These are phyloP conservation scores for Tethya wilhelma DNA, from an alignment of 37 sponge, comb jelly and placozoan species.

Conservation along the genomic window DNA sequence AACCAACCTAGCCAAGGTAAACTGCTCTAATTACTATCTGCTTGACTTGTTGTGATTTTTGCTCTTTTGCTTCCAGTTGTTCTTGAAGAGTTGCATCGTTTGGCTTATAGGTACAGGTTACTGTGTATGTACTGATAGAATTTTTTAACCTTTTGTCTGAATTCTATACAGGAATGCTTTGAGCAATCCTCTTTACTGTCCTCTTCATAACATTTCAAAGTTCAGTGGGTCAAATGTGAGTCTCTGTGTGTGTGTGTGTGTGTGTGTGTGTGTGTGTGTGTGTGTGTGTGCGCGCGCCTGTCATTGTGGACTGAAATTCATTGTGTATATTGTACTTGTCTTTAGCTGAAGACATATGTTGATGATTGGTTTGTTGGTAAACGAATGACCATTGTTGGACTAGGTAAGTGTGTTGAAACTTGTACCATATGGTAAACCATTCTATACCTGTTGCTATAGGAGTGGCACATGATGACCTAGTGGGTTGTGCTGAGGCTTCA, in stretches of 20 bases:
- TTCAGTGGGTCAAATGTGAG: conserved; percentile 62
- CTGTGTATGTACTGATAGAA: not conserved
- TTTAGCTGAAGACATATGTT: conserved; percentile 59
- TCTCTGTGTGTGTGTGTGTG: not conserved
- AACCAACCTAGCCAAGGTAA: conserved; percentile 20
- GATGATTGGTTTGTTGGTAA: conserved; percentile 46
- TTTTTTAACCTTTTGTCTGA: not conserved
- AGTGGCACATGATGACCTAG: conserved; percentile 65
- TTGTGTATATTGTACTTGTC: not conserved
- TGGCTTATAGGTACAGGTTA: conserved; percentile 34
- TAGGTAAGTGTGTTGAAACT: conserved; percentile 47
- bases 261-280: conserved; percentile 2
- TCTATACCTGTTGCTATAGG: conserved; percentile 18
- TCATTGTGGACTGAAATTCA: not conserved
- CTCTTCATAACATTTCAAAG: conserved; percentile 39
- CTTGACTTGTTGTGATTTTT: not conserved
- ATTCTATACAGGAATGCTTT: conserved; percentile 45
- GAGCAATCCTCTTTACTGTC: conserved; percentile 66
- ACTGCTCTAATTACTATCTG: not conserved
- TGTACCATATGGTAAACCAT: not conserved
- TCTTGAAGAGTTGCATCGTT: conserved; percentile 48
- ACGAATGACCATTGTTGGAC: conserved; percentile 65
- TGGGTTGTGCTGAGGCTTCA: conserved; percentile 7
- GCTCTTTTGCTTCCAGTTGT: conserved; percentile 31
- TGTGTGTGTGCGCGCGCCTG: not conserved